Evolutionary conservation across 2,888 invertebrate genomes (phyloP), one percentile per base, ranked within the genome.

Genomic region (Aquatica leii): DNA sequence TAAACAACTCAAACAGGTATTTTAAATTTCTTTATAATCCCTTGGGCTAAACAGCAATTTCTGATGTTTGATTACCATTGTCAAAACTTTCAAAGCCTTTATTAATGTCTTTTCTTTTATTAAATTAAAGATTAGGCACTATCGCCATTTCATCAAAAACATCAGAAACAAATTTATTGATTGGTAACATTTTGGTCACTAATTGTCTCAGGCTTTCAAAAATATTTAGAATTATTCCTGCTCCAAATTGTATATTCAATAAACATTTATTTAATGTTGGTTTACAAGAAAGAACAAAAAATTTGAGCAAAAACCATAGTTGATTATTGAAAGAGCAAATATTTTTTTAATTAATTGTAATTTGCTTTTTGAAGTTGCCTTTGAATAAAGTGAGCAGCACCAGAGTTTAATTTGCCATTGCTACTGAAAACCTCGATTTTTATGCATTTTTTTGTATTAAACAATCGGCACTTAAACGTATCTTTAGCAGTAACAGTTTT

Each of bases 71-170:
- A 6, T 35, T 17, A 48, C 56, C 41, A 46, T 35, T 14, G 9
- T 54, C 59, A 37, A 55, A n/a, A n/a, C n/a, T 62, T 57, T 65
- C 55, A 51, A 66, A 65, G 1, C 61, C 63, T 14, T 61, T 43
- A 15, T 66, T 61, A 2, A 31, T 21, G 21, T 55, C 63, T 21
- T 21, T 15, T 8, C 40, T 41, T 60, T 65, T 57, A 48, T 65
- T 63, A 15, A 41, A 15, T 2, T 41, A 14, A 41, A 41, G 41
- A 41, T 41, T 41, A 20, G 21, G 48, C 48, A 20, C 18, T 20
- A 48, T 12, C 8, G 21, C 48, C 48, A 48, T 48, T 48, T 48
- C 48, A 24, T 48, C 48, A 48, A 48, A 48, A 48, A 48, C n/a
- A 48, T 18, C 21, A 20, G 48, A 48, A 48, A 48, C 2, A 46